Evolutionary conservation across 2,888 invertebrate species (phyloP), one percentile per base, ranked within the genome.

Genomic region (Lithophane ornitopus): DNA sequence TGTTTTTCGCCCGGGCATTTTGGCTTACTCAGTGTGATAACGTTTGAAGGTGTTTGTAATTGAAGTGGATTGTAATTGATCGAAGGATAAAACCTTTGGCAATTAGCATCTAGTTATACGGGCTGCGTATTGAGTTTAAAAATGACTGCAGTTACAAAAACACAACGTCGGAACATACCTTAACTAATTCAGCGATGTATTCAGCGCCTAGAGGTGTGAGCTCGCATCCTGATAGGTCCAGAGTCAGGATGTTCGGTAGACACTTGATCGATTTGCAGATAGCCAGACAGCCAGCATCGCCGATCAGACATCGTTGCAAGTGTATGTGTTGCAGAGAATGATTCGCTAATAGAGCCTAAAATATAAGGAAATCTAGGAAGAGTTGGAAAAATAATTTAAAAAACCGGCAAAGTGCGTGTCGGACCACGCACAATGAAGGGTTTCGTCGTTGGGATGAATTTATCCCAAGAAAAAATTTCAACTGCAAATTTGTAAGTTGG

Each of bases 151-250:
- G 16, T 34, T 11, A 39, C 7, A 39, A 54, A 67, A 66, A 1
- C 7, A 2, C 19, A 34, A 12, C 34, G 11, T 19, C 6, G 22
- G 14, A 49, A n/a, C 70, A n/a, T 87, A 97, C 97, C 95, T 97
- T 98, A 56, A 98, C 96, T 89, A 98, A 95, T 82, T 98, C 97
- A 0, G 98, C 97, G 56, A 98, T 94, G 70, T 97, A 96, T 0
- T 97, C 94, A 0, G 98, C 98, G 34, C 98, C 98, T 49, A 96
- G 93, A 1, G 96, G 90, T 0, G 97, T 97, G 19, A 98, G 91
- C 22, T 97, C 97, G 91, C 98, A 98, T 9, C 97, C 97, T 11
- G 97, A 97, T 3, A 98, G 92, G 89, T 98, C 98, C 46, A 98
- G 91, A 2, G 97, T 97, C 75, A 97, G 97, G 14, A 98, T 97